Evolutionary conservation across 2,797 vertebrate species (phyloP).

Genomic region (Acropternis orthonyx): DNA sequence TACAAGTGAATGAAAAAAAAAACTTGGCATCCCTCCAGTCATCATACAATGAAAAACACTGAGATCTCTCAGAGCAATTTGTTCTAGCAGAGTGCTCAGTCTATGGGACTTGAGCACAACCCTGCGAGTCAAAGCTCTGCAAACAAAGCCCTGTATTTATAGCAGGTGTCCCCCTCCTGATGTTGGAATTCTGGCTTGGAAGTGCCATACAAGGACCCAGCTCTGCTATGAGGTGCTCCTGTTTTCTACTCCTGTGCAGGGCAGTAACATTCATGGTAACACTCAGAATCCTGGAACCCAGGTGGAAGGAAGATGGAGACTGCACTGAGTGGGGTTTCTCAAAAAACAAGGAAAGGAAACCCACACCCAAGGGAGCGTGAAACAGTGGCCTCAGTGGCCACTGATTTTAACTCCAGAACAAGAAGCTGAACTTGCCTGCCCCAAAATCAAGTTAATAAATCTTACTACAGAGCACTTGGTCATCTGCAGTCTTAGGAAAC

Average conservation of each 20-base stretch:
- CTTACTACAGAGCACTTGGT: neutral
- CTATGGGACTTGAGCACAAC: neutral
- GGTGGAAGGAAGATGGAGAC: neutral
- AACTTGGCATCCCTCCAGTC: constrained; percentile 31
- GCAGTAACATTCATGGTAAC: neutral
- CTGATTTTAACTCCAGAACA: neutral
- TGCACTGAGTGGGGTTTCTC: neutral
- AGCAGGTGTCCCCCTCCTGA: neutral
- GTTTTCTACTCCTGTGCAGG: neutral
- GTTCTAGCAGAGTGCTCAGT: constrained; percentile 33
- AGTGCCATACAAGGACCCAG: neutral
- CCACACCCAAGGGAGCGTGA: neutral
- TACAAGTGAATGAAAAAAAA: constrained; percentile 17
- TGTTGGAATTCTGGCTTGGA: neutral
- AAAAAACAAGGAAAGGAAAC: neutral
- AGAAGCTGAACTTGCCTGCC: neutral
- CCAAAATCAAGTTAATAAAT: neutral
- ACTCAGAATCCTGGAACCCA: neutral
- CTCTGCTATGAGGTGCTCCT: neutral
- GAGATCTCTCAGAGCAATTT: constrained; percentile 31
- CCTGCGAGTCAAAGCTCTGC: neutral
- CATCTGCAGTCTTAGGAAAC: neutral
- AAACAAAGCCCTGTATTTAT: constrained; percentile 33
- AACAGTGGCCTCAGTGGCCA: neutral
- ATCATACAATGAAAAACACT: neutral